These are phyloP conservation scores for Tetheella fluctuosa DNA, from an alignment of 2,888 invertebrate genomes.

Conservation along the genomic window DNA sequence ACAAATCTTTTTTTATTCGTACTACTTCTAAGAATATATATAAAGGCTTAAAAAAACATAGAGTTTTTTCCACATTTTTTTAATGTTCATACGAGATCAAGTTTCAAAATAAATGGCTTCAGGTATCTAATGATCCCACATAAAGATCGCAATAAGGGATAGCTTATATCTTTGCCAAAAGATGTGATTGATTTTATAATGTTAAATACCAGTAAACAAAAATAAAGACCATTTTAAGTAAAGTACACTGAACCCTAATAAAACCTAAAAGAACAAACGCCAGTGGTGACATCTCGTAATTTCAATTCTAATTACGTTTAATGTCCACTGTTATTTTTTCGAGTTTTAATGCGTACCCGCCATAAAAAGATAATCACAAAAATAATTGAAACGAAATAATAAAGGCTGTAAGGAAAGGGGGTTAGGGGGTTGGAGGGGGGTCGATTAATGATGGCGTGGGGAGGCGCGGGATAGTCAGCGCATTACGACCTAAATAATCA, in stretches of 20 bases:
- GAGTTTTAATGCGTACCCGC: constrained; percentile 80
- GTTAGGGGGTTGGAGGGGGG: constrained; percentile 49
- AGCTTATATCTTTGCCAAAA: too few species aligned
- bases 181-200: too few species aligned
- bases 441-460: constrained; percentile 74
- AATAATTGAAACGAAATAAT: constrained; percentile 85
- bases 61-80: neutral
- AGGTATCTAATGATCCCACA: too few species aligned
- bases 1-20: neutral
- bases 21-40: neutral
- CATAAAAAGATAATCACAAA: constrained; percentile 84
- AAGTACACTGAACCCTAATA: constrained; percentile 47
- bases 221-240: neutral
- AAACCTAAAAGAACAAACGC: constrained; percentile 45
- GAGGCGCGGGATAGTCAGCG: constrained; percentile 74
- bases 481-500: constrained; percentile 84
- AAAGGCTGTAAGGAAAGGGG: constrained; percentile 64
- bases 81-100: neutral
- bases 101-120: too few species aligned
- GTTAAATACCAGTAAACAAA: neutral
- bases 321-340: constrained; percentile 81
- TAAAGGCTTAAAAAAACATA: neutral
- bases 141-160: too few species aligned
- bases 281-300: constrained; percentile 76
- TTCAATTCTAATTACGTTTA: constrained; percentile 81